Evolutionary conservation across 2,797 vertebrate genomes (phyloP).

Genomic region (Morus bassanus): DNA sequence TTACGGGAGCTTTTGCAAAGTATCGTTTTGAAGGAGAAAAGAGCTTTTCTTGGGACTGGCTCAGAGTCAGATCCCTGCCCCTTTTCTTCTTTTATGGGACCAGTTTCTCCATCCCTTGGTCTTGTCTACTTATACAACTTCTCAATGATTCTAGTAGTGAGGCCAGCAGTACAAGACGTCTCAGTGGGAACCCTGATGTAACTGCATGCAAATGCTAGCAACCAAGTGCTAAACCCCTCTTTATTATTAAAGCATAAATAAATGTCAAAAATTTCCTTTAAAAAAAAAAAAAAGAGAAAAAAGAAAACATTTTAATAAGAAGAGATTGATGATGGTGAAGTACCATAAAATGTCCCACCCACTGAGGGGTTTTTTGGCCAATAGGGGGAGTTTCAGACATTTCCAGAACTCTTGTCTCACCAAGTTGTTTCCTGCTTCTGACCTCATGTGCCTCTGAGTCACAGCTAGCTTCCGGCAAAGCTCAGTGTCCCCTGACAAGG

Average conservation of each 20-base stretch:
- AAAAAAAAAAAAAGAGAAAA: background rate
- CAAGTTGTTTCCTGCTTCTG: background rate
- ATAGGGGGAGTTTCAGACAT: background rate
- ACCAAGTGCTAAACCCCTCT: background rate
- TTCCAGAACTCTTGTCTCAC: background rate
- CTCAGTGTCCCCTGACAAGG: background rate
- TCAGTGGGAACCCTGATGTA: background rate
- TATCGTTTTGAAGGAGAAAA: background rate
- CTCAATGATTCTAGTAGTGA: background rate
- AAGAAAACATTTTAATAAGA: background rate
- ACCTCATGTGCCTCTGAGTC: background rate
- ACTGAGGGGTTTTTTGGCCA: background rate
- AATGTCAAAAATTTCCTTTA: slow-evolving; percentile 65
- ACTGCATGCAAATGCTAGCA: background rate
- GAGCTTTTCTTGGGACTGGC: background rate
- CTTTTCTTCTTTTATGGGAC: background rate
- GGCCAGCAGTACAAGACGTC: background rate
- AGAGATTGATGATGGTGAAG: slow-evolving; percentile 47
- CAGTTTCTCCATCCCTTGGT: background rate
- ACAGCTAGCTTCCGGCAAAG: background rate
- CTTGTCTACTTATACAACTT: background rate
- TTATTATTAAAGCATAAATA: background rate
- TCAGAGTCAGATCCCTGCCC: background rate
- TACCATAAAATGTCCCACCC: slow-evolving; percentile 51
- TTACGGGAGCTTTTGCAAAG: background rate